phyloP scores from a whole-genome alignment of 2,888 invertebrate species.

The Nemotelus pantherinus region DNA sequence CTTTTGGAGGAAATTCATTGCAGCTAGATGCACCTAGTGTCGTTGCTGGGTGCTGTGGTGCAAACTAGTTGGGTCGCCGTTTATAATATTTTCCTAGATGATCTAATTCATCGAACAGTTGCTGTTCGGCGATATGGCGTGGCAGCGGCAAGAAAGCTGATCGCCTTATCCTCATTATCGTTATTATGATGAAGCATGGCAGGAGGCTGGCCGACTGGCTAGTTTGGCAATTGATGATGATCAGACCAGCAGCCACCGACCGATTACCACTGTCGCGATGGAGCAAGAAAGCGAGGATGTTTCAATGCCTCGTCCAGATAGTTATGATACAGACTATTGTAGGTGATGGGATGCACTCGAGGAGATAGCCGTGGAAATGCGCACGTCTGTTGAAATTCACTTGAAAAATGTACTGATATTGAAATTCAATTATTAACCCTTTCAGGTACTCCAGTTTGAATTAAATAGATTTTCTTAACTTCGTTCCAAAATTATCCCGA shows the following conservation, averaged over 20 bases:
- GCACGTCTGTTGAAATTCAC: no score
- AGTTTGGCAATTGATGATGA: constrained; percentile 48
- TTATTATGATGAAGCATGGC: constrained; percentile 49
- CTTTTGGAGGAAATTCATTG: constrained; percentile 33
- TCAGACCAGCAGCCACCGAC: constrained; percentile 18
- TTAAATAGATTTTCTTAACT: no score
- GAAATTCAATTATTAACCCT: no score
- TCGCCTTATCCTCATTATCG: constrained; percentile 51
- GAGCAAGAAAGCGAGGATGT: not conserved
- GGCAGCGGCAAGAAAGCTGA: constrained; percentile 45
- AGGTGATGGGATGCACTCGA: no score
- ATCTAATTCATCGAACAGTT: constrained; percentile 46
- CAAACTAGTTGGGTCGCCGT: not conserved
- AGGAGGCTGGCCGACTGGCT: constrained; percentile 48
- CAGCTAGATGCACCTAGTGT: constrained; percentile 3
- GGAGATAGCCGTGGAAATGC: no score
- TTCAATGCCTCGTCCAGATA: not conserved
- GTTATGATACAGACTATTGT: no score
- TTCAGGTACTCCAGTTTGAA: no score
- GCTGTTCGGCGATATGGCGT: not conserved
- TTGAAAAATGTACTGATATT: no score
- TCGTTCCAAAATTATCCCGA: no score
- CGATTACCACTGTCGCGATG: not conserved
- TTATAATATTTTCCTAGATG: constrained; percentile 26
- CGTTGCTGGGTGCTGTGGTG: not conserved